These are phyloP conservation scores for Embidobia sp. DNA, from an alignment of 2,888 invertebrate species.

Conservation along the genomic window DNA sequence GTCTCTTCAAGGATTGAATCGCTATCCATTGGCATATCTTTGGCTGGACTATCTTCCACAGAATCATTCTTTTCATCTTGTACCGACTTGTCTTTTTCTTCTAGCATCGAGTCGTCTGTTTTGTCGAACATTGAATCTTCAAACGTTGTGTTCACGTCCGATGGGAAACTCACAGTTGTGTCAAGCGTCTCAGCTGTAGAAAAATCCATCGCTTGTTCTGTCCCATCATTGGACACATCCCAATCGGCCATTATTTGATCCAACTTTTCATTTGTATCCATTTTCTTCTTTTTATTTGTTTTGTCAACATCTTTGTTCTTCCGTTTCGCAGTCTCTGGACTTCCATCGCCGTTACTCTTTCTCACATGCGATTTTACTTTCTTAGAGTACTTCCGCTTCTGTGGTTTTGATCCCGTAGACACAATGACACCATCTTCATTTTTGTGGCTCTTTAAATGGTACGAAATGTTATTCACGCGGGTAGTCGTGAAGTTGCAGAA, in stretches of 20 bases:
- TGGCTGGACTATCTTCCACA: conserved; percentile 39
- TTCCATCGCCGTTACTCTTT: conserved; percentile 78
- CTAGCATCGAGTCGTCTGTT: neutral
- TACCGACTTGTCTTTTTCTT: conserved; percentile 19
- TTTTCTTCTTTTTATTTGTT: conserved; percentile 82
- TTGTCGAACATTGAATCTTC: neutral
- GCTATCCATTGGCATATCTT: conserved; percentile 68
- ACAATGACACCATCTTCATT: conserved; percentile 11
- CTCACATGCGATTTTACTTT: conserved; percentile 78
- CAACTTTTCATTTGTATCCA: conserved; percentile 86
- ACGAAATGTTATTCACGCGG: conserved; percentile 88
- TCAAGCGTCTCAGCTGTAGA: neutral
- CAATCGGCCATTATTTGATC: conserved; percentile 89
- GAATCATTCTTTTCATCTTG: no score
- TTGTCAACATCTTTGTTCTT: conserved; percentile 77
- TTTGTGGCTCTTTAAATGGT: conserved; percentile 87
- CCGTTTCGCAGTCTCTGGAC: conserved; percentile 74
- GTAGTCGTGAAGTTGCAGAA: conserved; percentile 86
- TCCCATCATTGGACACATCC: conserved; percentile 82
- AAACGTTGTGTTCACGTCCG: neutral
- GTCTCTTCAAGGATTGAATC: conserved; percentile 73
- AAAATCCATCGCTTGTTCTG: conserved; percentile 60
- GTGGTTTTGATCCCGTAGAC: conserved; percentile 67
- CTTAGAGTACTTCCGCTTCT: conserved; percentile 81
- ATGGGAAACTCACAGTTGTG: no score